phyloP scores from a whole-genome alignment of 2,113 vertebrate species.

The Spheniscus mendiculus region DNA sequence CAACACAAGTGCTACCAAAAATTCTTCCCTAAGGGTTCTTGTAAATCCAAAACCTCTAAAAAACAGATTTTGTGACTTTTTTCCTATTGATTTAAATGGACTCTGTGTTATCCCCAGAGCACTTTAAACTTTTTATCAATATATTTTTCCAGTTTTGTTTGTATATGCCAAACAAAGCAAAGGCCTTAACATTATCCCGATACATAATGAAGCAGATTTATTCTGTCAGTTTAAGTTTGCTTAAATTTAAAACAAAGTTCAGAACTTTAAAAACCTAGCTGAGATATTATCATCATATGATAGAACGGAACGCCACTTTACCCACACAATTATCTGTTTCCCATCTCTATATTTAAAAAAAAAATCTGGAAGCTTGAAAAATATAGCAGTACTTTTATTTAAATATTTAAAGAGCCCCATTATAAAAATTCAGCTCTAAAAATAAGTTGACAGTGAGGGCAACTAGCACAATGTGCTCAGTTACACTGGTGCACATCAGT shows the following conservation, averaged over 20 bases:
- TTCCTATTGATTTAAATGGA: neutral
- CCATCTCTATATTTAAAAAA: neutral
- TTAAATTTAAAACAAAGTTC: neutral
- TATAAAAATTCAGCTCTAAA: neutral
- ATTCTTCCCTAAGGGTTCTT: neutral
- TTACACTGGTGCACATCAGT: neutral
- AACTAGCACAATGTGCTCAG: neutral
- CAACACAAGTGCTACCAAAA: neutral
- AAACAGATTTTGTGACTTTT: neutral
- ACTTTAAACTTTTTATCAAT: neutral
- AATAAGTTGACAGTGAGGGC: neutral
- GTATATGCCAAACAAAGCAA: neutral
- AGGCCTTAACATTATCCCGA: neutral
- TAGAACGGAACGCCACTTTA: neutral
- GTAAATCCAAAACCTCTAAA: slow-evolving; percentile 34
- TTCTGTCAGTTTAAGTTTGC: neutral
- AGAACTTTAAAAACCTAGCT: neutral
- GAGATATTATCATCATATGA: neutral
- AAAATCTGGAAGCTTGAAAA: neutral
- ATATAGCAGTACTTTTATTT: neutral
- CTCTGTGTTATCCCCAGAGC: neutral
- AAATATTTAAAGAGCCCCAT: neutral
- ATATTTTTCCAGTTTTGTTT: neutral
- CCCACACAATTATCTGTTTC: neutral
- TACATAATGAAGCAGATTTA: neutral